These are phyloP conservation scores for Strix uralensis DNA, from an alignment of 2,113 vertebrate genomes.

Conservation along the genomic window DNA sequence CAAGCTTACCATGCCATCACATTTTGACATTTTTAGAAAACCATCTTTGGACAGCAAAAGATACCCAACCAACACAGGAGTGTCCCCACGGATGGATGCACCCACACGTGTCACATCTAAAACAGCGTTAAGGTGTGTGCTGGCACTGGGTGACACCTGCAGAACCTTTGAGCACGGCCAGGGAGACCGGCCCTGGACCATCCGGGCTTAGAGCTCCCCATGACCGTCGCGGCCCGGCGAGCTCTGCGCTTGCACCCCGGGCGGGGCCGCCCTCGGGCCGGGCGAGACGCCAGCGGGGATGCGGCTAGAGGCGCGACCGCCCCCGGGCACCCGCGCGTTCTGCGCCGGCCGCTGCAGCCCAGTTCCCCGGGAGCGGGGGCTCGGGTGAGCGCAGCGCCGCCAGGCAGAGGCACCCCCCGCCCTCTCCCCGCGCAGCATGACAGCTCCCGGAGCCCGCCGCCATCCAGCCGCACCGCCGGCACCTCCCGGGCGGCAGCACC, in stretches of 20 bases:
- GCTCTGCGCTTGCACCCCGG: neutral
- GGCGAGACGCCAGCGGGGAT: accelerated
- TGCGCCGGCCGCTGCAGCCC: neutral
- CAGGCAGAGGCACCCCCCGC: too few species aligned
- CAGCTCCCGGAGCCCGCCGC: too few species aligned
- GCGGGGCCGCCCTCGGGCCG: neutral
- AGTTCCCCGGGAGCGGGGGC: neutral
- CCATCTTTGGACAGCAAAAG: neutral
- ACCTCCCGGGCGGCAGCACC: too few species aligned
- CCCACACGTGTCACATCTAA: accelerated
- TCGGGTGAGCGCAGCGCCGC: neutral
- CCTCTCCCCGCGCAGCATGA: too few species aligned
- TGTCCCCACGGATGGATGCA: accelerated
- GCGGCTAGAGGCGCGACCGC: neutral
- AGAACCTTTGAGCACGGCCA: neutral
- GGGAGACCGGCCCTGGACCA: too few species aligned
- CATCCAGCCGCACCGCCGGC: too few species aligned
- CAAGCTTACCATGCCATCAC: accelerated
- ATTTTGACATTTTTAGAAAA: neutral
- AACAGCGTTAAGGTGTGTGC: too few species aligned
- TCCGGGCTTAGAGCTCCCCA: neutral
- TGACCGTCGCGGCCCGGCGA: too few species aligned
- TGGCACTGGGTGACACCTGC: accelerated
- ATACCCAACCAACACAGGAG: accelerated
- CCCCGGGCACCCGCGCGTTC: neutral